Conservation (phyloP, 2,797 vertebrate genomes). For the Sphenopsis melanotis region DNA sequence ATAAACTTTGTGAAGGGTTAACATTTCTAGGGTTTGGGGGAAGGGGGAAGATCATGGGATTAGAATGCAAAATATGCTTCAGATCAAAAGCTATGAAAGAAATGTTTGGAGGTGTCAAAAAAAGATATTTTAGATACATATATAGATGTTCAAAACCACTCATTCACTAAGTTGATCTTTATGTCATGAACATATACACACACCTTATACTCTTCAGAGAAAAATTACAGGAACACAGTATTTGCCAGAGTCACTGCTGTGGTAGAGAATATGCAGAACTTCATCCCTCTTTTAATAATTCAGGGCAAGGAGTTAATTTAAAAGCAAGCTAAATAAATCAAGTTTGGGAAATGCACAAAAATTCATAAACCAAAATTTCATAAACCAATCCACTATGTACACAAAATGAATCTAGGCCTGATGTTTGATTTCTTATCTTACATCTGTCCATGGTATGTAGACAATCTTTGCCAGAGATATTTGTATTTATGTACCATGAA, state of each 20-base stretch:
- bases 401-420: background rate
- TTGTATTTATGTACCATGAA: background rate
- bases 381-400: background rate
- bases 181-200: background rate
- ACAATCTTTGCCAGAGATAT: background rate
- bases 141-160: background rate
- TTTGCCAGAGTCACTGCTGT: background rate
- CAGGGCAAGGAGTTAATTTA: background rate
- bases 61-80: background rate
- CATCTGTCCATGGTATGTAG: background rate
- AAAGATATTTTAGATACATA: background rate
- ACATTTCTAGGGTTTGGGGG: background rate
- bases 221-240: background rate
- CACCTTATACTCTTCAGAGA: background rate
- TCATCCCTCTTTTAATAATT: background rate
- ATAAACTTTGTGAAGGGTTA: background rate
- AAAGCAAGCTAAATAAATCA: background rate
- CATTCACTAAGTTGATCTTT: background rate
- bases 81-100: background rate
- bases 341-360: background rate
- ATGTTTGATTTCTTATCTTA: background rate
- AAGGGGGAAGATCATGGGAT: background rate
- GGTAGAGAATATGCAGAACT: background rate
- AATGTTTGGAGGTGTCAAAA: background rate
- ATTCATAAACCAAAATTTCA: background rate